Evolutionary conservation across 2,888 invertebrate genomes (phyloP).

Genomic region (Caenorhabditis plicata): DNA sequence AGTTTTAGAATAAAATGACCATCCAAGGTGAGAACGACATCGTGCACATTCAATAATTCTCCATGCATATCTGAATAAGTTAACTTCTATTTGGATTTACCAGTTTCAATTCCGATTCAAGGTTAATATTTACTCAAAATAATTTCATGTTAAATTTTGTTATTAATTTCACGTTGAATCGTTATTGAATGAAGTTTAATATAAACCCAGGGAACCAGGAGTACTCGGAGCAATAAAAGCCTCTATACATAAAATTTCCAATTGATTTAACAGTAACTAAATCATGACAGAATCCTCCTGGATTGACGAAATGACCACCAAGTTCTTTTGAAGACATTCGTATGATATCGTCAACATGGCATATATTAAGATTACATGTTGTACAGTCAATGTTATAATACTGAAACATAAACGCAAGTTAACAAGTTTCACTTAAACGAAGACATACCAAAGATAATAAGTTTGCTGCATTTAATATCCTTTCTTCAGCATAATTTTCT

Average conservation of each 20-base stretch:
- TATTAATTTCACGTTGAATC: neutral
- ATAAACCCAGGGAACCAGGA: slow-evolving; percentile 27
- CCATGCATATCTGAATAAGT: slow-evolving; percentile 16
- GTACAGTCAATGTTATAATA: neutral
- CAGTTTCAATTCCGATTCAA: too few relatives aligned
- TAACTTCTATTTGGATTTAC: too few relatives aligned
- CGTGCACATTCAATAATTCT: slow-evolving; percentile 8
- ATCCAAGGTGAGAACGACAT: slow-evolving; percentile 14
- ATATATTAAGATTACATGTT: neutral
- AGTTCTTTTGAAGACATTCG: neutral
- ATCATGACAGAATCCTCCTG: slow-evolving; percentile 10
- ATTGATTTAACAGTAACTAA: slow-evolving; percentile 7
- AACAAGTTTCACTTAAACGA: neutral
- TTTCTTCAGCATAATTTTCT: neutral
- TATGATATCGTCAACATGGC: neutral
- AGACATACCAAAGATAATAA: neutral
- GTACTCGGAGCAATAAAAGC: slow-evolving; percentile 2
- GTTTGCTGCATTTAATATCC: neutral
- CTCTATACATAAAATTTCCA: neutral
- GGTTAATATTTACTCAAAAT: neutral
- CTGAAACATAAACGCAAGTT: neutral
- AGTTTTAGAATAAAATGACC: slow-evolving; percentile 11
- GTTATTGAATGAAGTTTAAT: neutral
- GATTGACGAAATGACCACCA: slow-evolving; percentile 7
- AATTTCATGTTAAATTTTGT: neutral